These are phyloP conservation scores for Phrynosoma platyrhinos DNA, from an alignment of 2,113 vertebrate species.

Conservation along the genomic window DNA sequence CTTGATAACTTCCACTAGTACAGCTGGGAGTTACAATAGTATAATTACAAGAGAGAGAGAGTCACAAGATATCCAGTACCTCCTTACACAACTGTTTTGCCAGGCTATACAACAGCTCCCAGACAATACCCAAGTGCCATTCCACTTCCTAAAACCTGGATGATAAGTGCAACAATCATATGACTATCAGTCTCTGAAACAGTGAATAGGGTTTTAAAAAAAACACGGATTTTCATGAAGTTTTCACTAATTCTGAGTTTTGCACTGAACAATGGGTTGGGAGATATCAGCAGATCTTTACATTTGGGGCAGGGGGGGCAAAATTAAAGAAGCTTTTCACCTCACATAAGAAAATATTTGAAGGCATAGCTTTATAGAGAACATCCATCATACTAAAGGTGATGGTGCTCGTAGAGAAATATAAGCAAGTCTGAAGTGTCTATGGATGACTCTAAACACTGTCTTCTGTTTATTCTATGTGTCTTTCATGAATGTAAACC, in stretches of 20 bases:
- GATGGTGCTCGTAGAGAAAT: slow-evolving; percentile 73
- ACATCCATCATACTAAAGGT: slow-evolving; percentile 70
- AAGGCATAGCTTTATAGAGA: slow-evolving; percentile 71
- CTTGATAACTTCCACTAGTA: too few species aligned
- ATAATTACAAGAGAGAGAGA: too few species aligned
- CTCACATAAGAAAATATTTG: slow-evolving; percentile 69
- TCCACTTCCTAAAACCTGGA: not conserved
- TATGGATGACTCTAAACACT: slow-evolving; percentile 76
- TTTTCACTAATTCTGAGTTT: slow-evolving; percentile 34
- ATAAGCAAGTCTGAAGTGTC: slow-evolving; percentile 77
- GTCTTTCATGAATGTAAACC: slow-evolving; percentile 77
- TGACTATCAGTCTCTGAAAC: not conserved
- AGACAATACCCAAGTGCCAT: too few species aligned
- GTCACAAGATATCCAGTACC: too few species aligned
- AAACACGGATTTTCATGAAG: slow-evolving; percentile 9
- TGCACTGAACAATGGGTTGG: slow-evolving; percentile 40
- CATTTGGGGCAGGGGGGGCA: slow-evolving; percentile 5
- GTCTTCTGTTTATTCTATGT: slow-evolving; percentile 74
- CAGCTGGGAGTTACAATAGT: too few species aligned
- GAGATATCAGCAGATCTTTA: slow-evolving; percentile 50
- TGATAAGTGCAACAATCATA: not conserved
- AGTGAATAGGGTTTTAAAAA: not conserved
- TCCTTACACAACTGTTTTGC: too few species aligned
- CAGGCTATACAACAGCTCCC: too few species aligned
- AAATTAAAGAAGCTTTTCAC: slow-evolving; percentile 57